Evolutionary conservation across 2,113 vertebrate species (phyloP).

Genomic region (Sclerurus mexicanus): DNA sequence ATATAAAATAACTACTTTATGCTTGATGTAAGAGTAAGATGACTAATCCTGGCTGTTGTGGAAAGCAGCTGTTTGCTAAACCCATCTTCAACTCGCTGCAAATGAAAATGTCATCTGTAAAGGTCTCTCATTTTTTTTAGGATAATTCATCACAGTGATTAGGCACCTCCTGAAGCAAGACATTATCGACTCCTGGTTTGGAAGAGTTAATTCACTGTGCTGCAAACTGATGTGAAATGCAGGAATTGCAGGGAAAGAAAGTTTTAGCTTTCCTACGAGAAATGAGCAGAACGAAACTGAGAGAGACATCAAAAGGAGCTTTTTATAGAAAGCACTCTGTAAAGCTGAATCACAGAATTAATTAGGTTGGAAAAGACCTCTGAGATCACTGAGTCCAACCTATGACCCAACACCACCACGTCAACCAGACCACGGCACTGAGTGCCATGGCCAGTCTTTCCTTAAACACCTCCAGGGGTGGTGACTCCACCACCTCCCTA

Average conservation of each 20-base stretch:
- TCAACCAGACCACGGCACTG: background rate
- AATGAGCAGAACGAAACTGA: conserved; percentile 38
- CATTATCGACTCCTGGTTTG: background rate
- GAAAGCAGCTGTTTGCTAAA: conserved; percentile 42
- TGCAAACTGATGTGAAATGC: conserved; percentile 26
- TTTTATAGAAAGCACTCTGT: conserved; percentile 15
- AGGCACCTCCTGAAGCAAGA: conserved; percentile 47
- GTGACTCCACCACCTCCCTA: background rate
- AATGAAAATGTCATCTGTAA: conserved; percentile 59
- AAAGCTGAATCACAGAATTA: background rate
- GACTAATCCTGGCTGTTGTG: conserved; percentile 16
- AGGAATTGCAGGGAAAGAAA: conserved; percentile 7
- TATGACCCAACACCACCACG: fast-evolving
- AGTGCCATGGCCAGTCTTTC: fast-evolving
- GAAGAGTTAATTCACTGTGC: conserved; percentile 47
- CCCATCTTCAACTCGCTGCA: conserved; percentile 16
- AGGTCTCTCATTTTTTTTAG: conserved; percentile 50
- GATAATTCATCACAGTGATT: conserved; percentile 51
- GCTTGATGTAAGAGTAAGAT: conserved; percentile 9
- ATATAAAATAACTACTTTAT: conserved; percentile 31
- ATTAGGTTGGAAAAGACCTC: background rate
- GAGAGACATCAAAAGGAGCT: conserved; percentile 39
- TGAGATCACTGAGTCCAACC: background rate
- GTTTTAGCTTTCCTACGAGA: conserved; percentile 40
- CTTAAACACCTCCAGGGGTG: background rate